A percentile compares a stretch with the other conserved stretches of the same genome.
phyloP scores from a whole-genome alignment of 2,113 vertebrate species.

The Eonycteris spelaea region DNA sequence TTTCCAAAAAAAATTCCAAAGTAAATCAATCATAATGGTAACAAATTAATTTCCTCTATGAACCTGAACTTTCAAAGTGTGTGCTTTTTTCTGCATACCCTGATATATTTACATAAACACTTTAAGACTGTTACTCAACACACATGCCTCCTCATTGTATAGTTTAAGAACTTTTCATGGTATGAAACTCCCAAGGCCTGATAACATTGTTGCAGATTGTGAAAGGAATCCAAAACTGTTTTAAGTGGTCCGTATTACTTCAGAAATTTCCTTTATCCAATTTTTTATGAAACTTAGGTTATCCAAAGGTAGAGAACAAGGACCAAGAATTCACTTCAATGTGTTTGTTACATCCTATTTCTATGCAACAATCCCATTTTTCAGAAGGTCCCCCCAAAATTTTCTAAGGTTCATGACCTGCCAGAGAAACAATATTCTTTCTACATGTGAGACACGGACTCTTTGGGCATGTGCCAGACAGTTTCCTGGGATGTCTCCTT shows the following conservation, averaged over 20 bases:
- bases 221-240: neutral
- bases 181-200: neutral
- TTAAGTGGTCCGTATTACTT: neutral
- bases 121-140: neutral
- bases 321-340: neutral
- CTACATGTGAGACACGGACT: neutral
- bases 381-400: neutral
- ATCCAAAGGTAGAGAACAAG: neutral
- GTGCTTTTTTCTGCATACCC: neutral
- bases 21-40: neutral
- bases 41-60: neutral
- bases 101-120: neutral
- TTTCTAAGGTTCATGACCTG: neutral
- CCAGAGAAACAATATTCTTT: neutral
- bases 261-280: neutral
- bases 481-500: neutral
- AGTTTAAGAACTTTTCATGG: neutral
- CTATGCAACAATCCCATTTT: neutral
- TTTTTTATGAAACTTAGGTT: neutral
- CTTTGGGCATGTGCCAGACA: neutral
- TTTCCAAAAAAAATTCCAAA: slow-evolving; percentile 20
- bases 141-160: neutral
- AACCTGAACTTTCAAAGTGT: neutral
- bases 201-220: neutral
- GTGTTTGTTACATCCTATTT: neutral